Percentiles rank a stretch among this genome's conserved stretches.
Conservation (phyloP, 2,888 invertebrate genomes). For the Artemia sp. region DNA sequence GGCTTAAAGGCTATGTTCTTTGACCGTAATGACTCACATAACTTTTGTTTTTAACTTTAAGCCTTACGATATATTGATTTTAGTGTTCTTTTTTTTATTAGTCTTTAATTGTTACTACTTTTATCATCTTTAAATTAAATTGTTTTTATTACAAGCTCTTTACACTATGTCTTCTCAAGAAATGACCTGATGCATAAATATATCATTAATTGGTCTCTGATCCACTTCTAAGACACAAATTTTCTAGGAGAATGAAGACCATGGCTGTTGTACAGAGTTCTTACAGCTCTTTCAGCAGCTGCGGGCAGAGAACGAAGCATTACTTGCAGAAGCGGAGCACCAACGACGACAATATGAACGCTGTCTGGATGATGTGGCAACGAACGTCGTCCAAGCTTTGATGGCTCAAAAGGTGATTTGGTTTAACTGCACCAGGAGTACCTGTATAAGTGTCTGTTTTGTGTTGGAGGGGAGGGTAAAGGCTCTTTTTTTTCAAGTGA, state of each 20-base stretch:
- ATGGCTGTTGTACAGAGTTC: constrained; percentile 12
- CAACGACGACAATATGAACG: constrained; percentile 56
- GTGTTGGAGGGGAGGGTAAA: too few relatives aligned
- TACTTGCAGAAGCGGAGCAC: constrained; percentile 46
- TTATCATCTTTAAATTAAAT: constrained; percentile 4
- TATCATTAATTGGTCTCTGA: constrained; percentile 15
- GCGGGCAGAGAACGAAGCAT: constrained; percentile 44
- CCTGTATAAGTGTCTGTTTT: too few relatives aligned
- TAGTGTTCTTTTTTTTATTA: background rate
- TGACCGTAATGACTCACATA: too few relatives aligned
- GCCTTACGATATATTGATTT: background rate
- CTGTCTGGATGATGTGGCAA: constrained; percentile 63
- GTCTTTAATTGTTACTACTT: background rate
- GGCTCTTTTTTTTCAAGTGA: too few relatives aligned
- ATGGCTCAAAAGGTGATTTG: constrained; percentile 57
- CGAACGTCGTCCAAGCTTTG: constrained; percentile 61
- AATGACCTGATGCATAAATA: constrained; percentile 8
- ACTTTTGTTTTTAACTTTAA: background rate
- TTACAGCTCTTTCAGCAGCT: constrained; percentile 37
- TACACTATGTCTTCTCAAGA: background rate
- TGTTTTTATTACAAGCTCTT: too few relatives aligned
- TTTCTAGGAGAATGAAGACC: constrained; percentile 3
- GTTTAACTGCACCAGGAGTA: too few relatives aligned
- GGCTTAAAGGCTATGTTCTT: too few relatives aligned
- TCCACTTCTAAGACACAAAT: constrained; percentile 15